phyloP scores from a whole-genome alignment of 2,797 vertebrate genomes.

The Clamator glandarius region DNA sequence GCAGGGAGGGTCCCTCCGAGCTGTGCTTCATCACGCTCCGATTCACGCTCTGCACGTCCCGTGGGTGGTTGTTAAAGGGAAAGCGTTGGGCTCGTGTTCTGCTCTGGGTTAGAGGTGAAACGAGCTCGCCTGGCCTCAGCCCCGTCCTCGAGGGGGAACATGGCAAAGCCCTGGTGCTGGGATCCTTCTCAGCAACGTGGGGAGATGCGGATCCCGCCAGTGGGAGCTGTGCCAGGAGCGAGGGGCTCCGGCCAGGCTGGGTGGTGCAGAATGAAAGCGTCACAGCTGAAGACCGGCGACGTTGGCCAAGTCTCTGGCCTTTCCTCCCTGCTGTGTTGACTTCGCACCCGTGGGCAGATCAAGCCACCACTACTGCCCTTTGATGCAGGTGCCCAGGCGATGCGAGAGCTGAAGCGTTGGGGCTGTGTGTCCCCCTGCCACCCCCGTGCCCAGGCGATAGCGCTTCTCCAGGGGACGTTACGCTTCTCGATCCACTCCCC shows the following conservation, averaged over 20 bases:
- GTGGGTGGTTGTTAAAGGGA: background rate
- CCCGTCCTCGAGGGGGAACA: rapidly evolving
- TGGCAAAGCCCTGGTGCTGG: rapidly evolving
- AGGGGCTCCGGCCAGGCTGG: background rate
- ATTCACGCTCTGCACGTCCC: background rate
- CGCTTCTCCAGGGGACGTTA: background rate
- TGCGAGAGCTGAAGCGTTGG: rapidly evolving
- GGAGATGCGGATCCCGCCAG: background rate
- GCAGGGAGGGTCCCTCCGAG: background rate
- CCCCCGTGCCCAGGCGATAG: background rate
- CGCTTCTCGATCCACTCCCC: slow-evolving; percentile 46
- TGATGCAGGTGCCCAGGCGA: background rate
- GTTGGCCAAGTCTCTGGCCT: background rate
- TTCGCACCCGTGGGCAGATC: rapidly evolving
- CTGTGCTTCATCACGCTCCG: background rate
- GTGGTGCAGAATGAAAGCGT: background rate
- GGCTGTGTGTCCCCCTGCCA: background rate
- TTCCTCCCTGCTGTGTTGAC: background rate
- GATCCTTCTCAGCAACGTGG: background rate
- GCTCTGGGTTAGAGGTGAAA: background rate
- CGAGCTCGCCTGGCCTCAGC: background rate
- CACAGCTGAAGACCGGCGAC: background rate
- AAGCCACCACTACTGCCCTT: background rate
- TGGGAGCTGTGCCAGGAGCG: background rate
- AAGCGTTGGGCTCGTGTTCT: background rate